phyloP scores from a whole-genome alignment of 2,113 vertebrate species.

The Caranx melampygus region DNA sequence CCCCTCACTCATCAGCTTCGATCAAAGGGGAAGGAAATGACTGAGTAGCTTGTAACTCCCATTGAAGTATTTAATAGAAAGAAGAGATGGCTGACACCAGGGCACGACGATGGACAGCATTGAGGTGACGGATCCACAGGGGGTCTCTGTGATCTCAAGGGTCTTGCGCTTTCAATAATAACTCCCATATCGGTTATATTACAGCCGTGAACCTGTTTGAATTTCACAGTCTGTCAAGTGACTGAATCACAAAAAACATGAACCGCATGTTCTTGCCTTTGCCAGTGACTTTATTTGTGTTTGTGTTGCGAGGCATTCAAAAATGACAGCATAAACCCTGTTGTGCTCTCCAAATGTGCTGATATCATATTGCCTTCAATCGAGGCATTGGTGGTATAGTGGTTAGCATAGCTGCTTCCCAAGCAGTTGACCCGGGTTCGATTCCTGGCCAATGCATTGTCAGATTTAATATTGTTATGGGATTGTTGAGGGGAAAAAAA shows the following conservation, averaged over 20 bases:
- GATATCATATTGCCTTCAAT: no score
- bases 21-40: slow-evolving; percentile 63
- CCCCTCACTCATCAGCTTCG: slow-evolving; percentile 19
- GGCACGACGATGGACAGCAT: slow-evolving; percentile 11
- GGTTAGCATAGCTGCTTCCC: slow-evolving; percentile 78
- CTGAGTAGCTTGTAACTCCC: slow-evolving; percentile 64
- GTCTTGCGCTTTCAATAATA: not conserved
- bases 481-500: no score
- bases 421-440: slow-evolving; percentile 79
- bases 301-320: no score
- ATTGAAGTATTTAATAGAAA: slow-evolving; percentile 61
- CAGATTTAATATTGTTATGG: no score
- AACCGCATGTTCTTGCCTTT: no score
- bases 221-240: not conserved
- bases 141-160: slow-evolving; percentile 12
- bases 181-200: not conserved
- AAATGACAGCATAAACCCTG: no score
- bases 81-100: slow-evolving; percentile 26
- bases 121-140: slow-evolving; percentile 19
- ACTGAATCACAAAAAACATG: not conserved
- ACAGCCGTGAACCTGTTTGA: not conserved
- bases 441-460: slow-evolving; percentile 67
- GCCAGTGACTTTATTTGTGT: no score
- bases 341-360: no score
- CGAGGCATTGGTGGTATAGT: slow-evolving; percentile 23